Base-by-base conservation (phyloP, 2,797 vertebrate genomes). In the Caiman crocodilus region DNA sequence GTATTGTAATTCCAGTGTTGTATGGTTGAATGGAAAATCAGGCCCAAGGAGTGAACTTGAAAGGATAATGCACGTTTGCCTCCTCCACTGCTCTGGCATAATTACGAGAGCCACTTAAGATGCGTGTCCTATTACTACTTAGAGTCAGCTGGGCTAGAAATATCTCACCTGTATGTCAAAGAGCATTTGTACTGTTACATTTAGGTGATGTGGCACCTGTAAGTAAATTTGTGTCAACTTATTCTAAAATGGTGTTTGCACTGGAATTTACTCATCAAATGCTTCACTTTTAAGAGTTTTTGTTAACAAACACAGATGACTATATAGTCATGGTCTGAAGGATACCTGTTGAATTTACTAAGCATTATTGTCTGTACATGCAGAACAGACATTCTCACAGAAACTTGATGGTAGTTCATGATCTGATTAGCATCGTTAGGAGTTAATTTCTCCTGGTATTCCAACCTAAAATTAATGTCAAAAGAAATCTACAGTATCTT, bases 351-450 rank as follows among this genome's bases (percentile, higher is more conserved):
- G 28, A 25, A 4, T 2, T 90, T 80, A 8, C 18, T 20, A n/a
- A 16, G 3, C 4, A 5, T 57, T 56, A 80, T n/a, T 1, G 3
- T 77, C 26, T 77, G 64, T 21, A 82, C 78, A 21, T 26, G 7
- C 2, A 21, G 42, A 50, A 50, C 42, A 50, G 42, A 50, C 42
- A 50, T 50, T 50, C 42, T 50, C 42, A 50, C 10, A 50, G 42
- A 50, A 50, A 50, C 42, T 50, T 50, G 42, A 9, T 50, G 23
- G 25, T 6, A 74, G 18, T 16, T 1, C 35, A 80, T 86, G 61
- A n/a, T 92, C 83, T 89, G n/a, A 15, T 85, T 85, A 85, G 5
- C 11, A 63, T 21, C n/a, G 63, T 85, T 91, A 64, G 82, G 64
- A 5, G 3, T 25, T 84, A 64, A 1, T 42, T 80, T 57, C 82